Evolutionary conservation across 2,797 vertebrate species (phyloP), one percentile per base, ranked within the genome.

Genomic region (Valencia hispanica): DNA sequence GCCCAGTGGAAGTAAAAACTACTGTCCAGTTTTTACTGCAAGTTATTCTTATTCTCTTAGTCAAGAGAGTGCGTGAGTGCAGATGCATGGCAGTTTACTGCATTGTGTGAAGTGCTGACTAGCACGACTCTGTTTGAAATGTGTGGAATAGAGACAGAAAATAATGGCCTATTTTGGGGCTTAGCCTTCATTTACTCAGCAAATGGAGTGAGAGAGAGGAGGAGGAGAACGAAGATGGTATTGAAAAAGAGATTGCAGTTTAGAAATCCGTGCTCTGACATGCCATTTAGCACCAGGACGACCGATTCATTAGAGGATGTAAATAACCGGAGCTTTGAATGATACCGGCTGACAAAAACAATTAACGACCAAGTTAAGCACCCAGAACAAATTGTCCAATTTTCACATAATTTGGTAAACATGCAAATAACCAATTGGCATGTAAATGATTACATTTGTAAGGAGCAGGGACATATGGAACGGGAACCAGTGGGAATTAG

Each of bases 91-190:
- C 22, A 7, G 74, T 71, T 73, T 51, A 61, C 74, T 76, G 57
- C 50, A 78, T 88, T 87, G 80, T 81, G 69, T 74, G 87, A 89
- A 89, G 73, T 83, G 87, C 88, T 89, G 79, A 86, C 78, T 73
- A 71, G 85, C 79, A 80, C 70, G 84, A 79, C 84, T 85, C 83
- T 83, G 79, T 82, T 78, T 85, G 82, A 78, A 86, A 53, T 83
- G 87, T 83, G 82, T 59, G 53, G 50, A 76, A 82, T 86, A 84
- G 86, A 84, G 78, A 73, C 83, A 79, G 81, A 86, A 88, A 87
- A 89, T 89, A 89, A 91, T 79, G 81, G 81, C 77, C 79, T 87
- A 83, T 85, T 90, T 80, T 83, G 30, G 79, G 82, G 86, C 89
- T 83, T 77, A 89, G 82, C 81, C 78, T 81, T 84, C 59, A 30